Base-by-base conservation (phyloP, 2,888 invertebrate genomes). In the Heterodera filipjevi region DNA sequence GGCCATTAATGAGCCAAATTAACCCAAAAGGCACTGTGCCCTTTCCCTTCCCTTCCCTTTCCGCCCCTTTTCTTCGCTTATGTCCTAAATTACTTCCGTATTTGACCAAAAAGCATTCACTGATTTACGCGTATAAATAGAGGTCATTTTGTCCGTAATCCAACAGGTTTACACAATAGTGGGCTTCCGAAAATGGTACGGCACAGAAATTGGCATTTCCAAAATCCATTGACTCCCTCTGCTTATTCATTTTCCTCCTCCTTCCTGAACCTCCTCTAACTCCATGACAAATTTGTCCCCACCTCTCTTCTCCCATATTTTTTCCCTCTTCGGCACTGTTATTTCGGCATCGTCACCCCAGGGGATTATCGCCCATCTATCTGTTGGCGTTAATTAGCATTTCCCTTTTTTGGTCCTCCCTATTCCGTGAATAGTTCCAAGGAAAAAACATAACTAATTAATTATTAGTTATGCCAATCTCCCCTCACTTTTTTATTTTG, bases 31-130 rank as follows among this genome's bases (percentile, higher is more conserved):
- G 59, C 10, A 59, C 59, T 8, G 19, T 27, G 27, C 27, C 1
- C 59, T 27, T n/a, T 8, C 59, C 10, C n/a, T 27, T 59, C 27
- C 1, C 12, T n/a, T n/a, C n/a, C n/a, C n/a, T n/a, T n/a, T n/a
- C 27, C 32, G 46, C 44, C 6, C 22, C 33, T 30, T 53, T n/a
- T 53, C 71, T 72, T 5, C 22, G 16, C 44, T 49, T n/a, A n/a
- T n/a, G 33, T 68, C 32, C 53, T 3, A 30, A 44, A 44, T 71
- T 46, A 39, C 46, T 59, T 72, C 53, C 49, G 35, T 44, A n/a
- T 44, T 70, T 27, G 70, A 32, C 70, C 53, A 53, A 46, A 72
- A 72, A 72, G 22, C 49, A 19, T 39, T 19, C 46, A 16, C 72
- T 30, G 19, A 5, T 53, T 53, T 53, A 5, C 27, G 59, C 8